Conservation (phyloP, 2,797 vertebrate species). For the Monodelphis domestica region DNA sequence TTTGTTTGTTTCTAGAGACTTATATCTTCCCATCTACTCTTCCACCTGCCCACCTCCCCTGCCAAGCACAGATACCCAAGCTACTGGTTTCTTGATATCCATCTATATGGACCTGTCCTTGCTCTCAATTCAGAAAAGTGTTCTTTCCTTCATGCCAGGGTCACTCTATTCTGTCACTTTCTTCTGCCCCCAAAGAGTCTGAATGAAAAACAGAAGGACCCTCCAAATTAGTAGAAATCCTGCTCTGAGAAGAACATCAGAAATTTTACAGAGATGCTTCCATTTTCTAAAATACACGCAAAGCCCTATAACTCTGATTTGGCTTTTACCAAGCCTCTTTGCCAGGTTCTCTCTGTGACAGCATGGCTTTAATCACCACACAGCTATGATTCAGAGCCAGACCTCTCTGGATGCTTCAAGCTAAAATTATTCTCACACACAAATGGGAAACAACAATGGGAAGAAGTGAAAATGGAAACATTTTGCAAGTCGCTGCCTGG, state of each 20-base stretch:
- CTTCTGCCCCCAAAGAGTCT: background rate
- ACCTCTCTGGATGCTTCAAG: conserved; percentile 57
- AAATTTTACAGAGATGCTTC: conserved; percentile 12
- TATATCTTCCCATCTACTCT: background rate
- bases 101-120: background rate
- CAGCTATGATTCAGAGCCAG: conserved; percentile 66
- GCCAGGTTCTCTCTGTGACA: conserved; percentile 37
- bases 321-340: conserved; percentile 43
- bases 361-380: conserved; percentile 50
- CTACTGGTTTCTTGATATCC: background rate
- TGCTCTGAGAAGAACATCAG: background rate
- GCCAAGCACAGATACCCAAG: background rate
- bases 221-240: background rate
- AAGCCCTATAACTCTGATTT: conserved; percentile 26
- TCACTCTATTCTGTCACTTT: background rate
- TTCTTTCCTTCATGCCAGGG: background rate
- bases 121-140: background rate
- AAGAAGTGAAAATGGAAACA: conserved; percentile 54
- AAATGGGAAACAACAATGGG: conserved; percentile 30
- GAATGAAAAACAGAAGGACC: background rate
- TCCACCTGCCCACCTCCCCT: background rate
- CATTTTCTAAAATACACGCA: background rate
- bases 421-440: conserved; percentile 58
- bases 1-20: background rate
- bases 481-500: conserved; percentile 14